These are phyloP conservation scores for Antedon bifida DNA, from an alignment of 35 echinoderm and acorn worm genomes.

Conservation along the genomic window DNA sequence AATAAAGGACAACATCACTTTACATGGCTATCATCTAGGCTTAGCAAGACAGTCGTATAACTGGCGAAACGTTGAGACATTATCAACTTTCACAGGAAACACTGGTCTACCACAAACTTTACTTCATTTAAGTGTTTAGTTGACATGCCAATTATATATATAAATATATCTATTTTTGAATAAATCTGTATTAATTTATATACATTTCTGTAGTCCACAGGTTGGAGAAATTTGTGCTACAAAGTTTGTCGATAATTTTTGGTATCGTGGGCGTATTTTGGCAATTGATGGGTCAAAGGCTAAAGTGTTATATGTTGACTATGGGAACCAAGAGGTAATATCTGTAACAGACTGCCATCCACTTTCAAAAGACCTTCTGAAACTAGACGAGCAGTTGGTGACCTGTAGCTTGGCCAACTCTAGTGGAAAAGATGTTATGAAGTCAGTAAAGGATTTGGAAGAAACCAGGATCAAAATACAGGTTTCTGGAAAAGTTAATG, in stretches of 20 bases:
- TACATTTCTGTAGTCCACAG: background rate
- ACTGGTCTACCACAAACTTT: no score
- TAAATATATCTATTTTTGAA: no score
- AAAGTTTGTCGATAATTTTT: background rate
- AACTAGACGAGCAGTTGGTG: background rate
- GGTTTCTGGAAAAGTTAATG: background rate
- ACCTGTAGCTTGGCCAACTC: background rate
- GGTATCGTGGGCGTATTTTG: background rate
- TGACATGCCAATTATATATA: no score
- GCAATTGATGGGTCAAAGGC: background rate
- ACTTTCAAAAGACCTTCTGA: background rate
- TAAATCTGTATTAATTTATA: no score
- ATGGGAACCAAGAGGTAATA: background rate
- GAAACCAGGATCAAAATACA: background rate
- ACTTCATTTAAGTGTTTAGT: no score
- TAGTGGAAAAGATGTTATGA: background rate
- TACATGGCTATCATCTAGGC: no score
- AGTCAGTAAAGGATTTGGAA: background rate
- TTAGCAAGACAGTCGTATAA: no score
- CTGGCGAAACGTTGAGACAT: no score
- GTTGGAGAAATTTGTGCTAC: background rate
- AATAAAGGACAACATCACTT: no score
- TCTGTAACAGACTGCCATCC: background rate
- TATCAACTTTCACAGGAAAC: no score
- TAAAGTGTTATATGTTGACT: background rate